Evolutionary conservation across 2,113 vertebrate genomes (phyloP).

Genomic region (Plecturocebus donacophilus): DNA sequence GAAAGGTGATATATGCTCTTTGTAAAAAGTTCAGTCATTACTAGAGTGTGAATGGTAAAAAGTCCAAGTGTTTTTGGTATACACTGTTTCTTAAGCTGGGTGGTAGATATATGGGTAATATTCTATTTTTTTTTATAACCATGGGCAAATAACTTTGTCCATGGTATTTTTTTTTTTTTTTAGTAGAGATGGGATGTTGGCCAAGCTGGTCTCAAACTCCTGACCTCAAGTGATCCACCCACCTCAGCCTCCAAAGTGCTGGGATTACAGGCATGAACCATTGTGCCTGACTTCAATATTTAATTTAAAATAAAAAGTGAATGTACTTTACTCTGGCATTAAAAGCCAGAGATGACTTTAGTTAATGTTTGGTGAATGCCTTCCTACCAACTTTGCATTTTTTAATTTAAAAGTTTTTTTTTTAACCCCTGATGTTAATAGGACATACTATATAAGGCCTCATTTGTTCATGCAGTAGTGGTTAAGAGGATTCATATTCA

Average conservation of each 20-base stretch:
- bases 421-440: neutral
- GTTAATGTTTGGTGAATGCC: constrained; percentile 5
- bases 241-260: too few species aligned
- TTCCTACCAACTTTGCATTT: neutral
- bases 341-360: constrained; percentile 28
- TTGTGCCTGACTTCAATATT: neutral
- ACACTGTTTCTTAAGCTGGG: neutral
- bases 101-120: neutral
- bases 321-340: neutral
- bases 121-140: neutral
- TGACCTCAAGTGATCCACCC: neutral
- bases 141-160: too few species aligned
- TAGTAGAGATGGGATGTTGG: neutral
- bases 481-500: constrained; percentile 14
- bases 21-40: constrained; percentile 7
- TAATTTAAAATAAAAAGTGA: neutral
- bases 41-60: neutral
- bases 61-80: constrained; percentile 4
- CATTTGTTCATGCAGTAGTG: neutral
- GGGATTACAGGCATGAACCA: neutral
- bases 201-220: neutral
- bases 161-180: too few species aligned
- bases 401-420: neutral
- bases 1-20: neutral
- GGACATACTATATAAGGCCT: neutral